Base-by-base conservation (phyloP, 2,113 vertebrate species). In the Hypanus sabinus region DNA sequence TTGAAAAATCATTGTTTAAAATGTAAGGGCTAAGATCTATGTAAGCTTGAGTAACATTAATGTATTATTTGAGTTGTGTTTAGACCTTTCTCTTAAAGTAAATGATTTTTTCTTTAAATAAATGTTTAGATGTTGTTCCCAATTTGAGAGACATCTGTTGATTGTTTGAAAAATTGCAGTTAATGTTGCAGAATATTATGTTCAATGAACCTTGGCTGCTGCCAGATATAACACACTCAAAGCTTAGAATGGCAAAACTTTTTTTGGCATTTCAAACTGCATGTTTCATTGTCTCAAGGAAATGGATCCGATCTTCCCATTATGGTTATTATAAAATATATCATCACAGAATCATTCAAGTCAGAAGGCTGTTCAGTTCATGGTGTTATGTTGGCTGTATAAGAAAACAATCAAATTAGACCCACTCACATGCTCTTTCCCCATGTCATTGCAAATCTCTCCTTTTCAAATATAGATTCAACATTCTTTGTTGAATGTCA, bases 131-230 rank as follows among this genome's bases (percentile, higher is more conserved):
- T 27, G 36, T 93, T 46, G 8, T 71, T 93, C 68, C 36, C 22
- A 73, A 71, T 73, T 14, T 93, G 88, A 33, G 36, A 93, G 71
- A 24, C 71, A 27, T 93, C 7, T 71, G 68, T 73, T 90, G 85
- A 68, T 33, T 16, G 65, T 27, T 65, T 62, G n/a, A 90, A 24
- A 73, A 73, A 90, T 90, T 90, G 57, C n/a, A 65, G 60, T 65
- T 68, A 90, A 90, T 68, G n/a, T 90, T 90, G 60, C 71, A 22
- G 62, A 62, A 65, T 62, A n/a, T 65, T 68, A 30, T 90, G 85
- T n/a, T 68, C 60, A 90, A 65, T 90, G 85, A 90, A 90, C 60
- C 85, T 65, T 90, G 57, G n/a, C 16, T 90, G 65, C n/a, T 90
- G 85, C 38, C 68, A 73, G 70, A 71, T 38, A 65, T 33, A 92